phyloP scores from a whole-genome alignment of 2,888 invertebrate species.

The Eupithecia dodoneata region DNA sequence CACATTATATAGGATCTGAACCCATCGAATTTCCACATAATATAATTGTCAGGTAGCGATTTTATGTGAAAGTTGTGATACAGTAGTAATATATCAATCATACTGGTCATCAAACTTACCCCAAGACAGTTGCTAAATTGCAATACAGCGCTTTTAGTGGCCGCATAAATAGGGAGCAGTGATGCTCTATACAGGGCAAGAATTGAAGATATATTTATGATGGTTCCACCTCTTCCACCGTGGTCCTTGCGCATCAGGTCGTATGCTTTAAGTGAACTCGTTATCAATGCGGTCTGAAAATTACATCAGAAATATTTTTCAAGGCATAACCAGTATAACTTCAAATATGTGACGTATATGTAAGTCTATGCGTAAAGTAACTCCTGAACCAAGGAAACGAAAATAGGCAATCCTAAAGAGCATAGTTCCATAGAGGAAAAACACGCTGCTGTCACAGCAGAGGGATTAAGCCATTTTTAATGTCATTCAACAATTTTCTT shows the following conservation, averaged over 20 bases:
- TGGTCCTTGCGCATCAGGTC: slow-evolving; percentile 70
- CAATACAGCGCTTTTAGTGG: slow-evolving; percentile 72
- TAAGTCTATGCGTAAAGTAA: background rate
- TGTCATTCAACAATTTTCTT: no score
- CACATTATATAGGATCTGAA: no score
- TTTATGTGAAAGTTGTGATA: no score
- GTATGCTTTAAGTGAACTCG: slow-evolving; percentile 68
- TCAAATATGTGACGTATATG: background rate
- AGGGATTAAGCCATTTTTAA: no score
- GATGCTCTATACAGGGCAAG: slow-evolving; percentile 59
- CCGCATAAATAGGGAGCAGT: slow-evolving; percentile 68
- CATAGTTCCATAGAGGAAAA: background rate
- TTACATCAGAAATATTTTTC: background rate
- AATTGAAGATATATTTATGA: slow-evolving; percentile 73
- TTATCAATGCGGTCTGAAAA: slow-evolving; percentile 68
- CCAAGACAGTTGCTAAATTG: slow-evolving; percentile 75
- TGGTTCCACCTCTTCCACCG: slow-evolving; percentile 69
- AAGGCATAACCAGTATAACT: background rate
- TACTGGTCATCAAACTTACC: slow-evolving; percentile 53
- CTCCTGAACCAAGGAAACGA: background rate
- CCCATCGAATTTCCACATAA: no score
- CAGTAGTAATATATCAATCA: background rate
- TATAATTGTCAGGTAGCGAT: no score
- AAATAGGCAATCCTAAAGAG: background rate
- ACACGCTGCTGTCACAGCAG: no score